Percentiles rank a stretch among this genome's conserved stretches.
Evolutionary conservation across 1,140 invertebrate genomes (phyloP).

Genomic region (Paracyclopina nana): DNA sequence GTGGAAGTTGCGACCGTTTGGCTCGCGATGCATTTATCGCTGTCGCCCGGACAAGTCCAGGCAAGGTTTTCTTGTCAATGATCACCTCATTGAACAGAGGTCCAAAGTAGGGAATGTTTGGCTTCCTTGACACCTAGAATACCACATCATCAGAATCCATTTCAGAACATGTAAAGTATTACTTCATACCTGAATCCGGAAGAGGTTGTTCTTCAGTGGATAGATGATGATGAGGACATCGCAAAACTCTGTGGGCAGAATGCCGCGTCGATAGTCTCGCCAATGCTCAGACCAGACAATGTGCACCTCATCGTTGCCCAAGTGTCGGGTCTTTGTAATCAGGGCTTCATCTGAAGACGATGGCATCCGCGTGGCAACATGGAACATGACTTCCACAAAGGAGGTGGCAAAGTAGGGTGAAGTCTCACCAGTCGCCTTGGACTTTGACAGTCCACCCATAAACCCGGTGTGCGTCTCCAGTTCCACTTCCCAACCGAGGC

Average conservation of each 20-base stretch:
- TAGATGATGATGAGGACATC: constrained; percentile 96
- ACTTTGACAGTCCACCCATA: constrained; percentile 68
- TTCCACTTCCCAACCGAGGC: constrained; percentile 88
- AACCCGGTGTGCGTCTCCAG: constrained; percentile 88
- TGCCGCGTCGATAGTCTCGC: constrained; percentile 82
- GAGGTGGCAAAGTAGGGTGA: constrained; percentile 93
- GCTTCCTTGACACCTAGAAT: constrained; percentile 4
- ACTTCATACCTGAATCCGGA: constrained; percentile 58
- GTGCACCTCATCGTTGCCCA: constrained; percentile 97
- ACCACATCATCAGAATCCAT: too few species aligned
- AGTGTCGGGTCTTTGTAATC: constrained; percentile 79
- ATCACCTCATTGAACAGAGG: constrained; percentile 87
- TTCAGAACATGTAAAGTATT: too few species aligned
- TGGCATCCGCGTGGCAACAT: constrained; percentile 95
- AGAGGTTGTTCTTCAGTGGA: constrained; percentile 58
- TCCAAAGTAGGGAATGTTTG: constrained; percentile 75
- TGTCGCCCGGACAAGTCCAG: constrained; percentile 70
- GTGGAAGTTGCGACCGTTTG: constrained; percentile 61
- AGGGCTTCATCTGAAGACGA: constrained; percentile 58
- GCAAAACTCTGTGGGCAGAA: constrained; percentile 97
- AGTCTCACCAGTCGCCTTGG: constrained; percentile 62
- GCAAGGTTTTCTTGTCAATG: constrained; percentile 55
- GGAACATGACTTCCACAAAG: constrained; percentile 70
- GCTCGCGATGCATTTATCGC: constrained; percentile 78
- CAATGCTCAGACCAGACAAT: constrained; percentile 97